Conservation (phyloP, 1,140 invertebrate species). For the Oryctes rhinoceros region DNA sequence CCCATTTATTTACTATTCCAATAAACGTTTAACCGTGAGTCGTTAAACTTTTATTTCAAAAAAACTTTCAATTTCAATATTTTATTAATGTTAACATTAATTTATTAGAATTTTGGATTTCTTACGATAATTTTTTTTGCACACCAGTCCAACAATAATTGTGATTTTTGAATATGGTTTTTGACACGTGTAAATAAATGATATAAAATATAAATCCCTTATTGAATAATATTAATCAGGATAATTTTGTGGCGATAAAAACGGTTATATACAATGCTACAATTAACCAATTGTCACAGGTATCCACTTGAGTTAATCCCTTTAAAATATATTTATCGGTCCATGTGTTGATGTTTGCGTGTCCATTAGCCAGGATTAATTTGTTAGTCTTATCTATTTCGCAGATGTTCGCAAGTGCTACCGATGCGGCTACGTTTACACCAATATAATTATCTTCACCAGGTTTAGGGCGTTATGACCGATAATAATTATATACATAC, state of each 20-base stretch:
- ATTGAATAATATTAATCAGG: neutral
- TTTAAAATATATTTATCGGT: conserved; percentile 38
- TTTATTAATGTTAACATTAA: too few species aligned
- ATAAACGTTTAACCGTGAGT: too few species aligned
- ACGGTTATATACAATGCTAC: neutral
- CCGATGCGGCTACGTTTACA: neutral
- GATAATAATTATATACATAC: too few species aligned
- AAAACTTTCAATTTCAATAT: too few species aligned
- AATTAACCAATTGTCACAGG: conserved; percentile 32
- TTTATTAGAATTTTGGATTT: too few species aligned
- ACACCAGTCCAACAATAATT: too few species aligned
- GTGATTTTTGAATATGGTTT: too few species aligned
- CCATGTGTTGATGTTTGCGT: conserved; percentile 36
- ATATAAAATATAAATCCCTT: neutral
- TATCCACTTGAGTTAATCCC: conserved; percentile 33
- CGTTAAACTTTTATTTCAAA: too few species aligned
- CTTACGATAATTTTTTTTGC: too few species aligned
- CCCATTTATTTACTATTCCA: too few species aligned
- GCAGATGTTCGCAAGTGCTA: conserved; percentile 40
- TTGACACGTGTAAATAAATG: neutral
- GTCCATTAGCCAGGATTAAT: conserved; percentile 40
- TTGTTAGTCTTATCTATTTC: conserved; percentile 38
- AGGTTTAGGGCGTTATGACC: too few species aligned
- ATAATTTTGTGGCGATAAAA: conserved; percentile 6
- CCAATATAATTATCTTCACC: neutral